A percentile compares a stretch with the other conserved stretches of the same genome.
Conservation (phyloP, 2,797 vertebrate genomes). For the Meda fulgida region DNA sequence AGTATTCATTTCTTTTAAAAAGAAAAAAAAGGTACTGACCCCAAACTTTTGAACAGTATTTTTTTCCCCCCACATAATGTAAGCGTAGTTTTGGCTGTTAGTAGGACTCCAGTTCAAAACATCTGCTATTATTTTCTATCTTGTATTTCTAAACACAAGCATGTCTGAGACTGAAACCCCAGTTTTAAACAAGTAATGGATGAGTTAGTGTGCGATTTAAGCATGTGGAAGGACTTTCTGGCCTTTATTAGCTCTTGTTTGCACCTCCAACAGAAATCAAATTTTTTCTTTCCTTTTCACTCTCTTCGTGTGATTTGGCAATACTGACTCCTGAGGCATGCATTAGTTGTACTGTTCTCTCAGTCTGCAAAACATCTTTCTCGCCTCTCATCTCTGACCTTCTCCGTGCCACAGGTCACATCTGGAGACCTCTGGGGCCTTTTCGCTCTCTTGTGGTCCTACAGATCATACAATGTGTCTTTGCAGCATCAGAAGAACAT, state of each 20-base stretch:
- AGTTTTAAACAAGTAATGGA: neutral
- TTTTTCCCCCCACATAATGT: neutral
- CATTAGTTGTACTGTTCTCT: constrained; percentile 18
- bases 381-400: neutral
- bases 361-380: neutral
- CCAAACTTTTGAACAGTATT: neutral
- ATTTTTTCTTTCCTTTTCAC: neutral
- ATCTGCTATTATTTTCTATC: neutral
- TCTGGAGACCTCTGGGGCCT: neutral
- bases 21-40: neutral
- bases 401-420: neutral
- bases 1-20: neutral
- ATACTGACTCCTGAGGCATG: neutral
- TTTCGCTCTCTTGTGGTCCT: neutral
- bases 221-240: neutral
- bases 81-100: neutral
- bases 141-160: no score
- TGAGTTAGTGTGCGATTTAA: neutral
- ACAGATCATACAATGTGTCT: neutral
- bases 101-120: neutral
- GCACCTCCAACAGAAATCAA: neutral
- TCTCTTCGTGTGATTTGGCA: constrained; percentile 4
- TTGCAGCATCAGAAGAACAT: neutral
- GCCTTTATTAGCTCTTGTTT: neutral
- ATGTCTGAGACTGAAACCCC: no score